Evolutionary conservation across 2,113 vertebrate species (phyloP), one percentile per base, ranked within the genome.

Genomic region (Salminus brasiliensis): DNA sequence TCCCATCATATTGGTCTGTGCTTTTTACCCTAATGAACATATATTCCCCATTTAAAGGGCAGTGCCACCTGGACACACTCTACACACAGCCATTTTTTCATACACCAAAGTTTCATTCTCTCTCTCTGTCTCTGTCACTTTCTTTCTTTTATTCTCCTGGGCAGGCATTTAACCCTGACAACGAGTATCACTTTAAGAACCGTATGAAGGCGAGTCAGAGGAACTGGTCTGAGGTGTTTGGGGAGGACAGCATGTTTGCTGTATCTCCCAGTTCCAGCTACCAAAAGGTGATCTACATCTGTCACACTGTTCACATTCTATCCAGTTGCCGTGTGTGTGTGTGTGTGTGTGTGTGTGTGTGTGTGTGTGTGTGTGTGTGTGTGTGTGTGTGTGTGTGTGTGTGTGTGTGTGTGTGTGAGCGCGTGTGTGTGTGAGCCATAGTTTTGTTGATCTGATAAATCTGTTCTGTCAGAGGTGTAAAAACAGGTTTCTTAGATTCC

Each of bases 101-200:
- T 6, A n/a, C n/a, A n/a, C n/a, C n/a, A n/a, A n/a, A n/a, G n/a
- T n/a, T n/a, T n/a, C n/a, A n/a, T 15, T 59, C 5, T 43, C 41
- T 15, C 15, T 0, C 65, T 80, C 70, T 21, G 25, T 80, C 23
- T 0, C 49, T 83, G 52, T 23, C 18, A 77, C 71, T 81, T 79
- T 68, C 21, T 34, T 59, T 16, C 43, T 9, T 88, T n/a, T n/a
- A n/a, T 52, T 71, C 70, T 74, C 80, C 87, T 73, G 88, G 27
- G 18, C 85, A 99, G 98, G 98, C 97, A 49, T 97, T 99, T 83
- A 99, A 99, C 89, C 97, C 98, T 0, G 98, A 98, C 87, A 99
- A 99, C 15, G 98, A 99, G 85, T 99, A 99, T 91, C 98, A 99
- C 88, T 99, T 99, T 89, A 99, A 99, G 92, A 99, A 99, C 82